phyloP scores from a whole-genome alignment of 2,113 vertebrate species.

The Ifrita kowaldi region DNA sequence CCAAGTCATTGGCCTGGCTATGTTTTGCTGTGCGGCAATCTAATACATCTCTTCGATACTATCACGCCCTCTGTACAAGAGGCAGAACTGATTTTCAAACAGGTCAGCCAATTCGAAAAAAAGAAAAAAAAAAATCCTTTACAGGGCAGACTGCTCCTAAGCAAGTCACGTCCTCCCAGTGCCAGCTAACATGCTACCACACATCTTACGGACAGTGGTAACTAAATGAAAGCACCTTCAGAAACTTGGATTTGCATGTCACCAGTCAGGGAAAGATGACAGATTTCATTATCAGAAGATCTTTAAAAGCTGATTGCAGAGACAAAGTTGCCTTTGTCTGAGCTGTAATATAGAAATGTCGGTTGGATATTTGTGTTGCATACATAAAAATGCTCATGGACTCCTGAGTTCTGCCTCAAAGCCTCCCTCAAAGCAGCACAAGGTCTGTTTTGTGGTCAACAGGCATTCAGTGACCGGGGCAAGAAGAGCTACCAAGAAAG shows the following conservation, averaged over 20 bases:
- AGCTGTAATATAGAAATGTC: neutral
- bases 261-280: neutral
- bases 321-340: neutral
- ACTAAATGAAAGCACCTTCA: neutral
- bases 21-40: neutral
- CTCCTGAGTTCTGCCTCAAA: neutral
- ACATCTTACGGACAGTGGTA: neutral
- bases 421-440: neutral
- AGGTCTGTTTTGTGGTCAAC: neutral
- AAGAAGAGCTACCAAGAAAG: neutral
- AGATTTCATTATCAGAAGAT: neutral
- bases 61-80: neutral
- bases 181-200: neutral
- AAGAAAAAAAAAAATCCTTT: neutral
- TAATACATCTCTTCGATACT: slow-evolving; percentile 7
- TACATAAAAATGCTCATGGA: neutral
- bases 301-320: neutral
- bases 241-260: neutral
- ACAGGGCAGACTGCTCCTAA: neutral
- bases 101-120: neutral
- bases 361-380: neutral
- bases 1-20: neutral
- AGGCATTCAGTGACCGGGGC: neutral
- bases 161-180: neutral
- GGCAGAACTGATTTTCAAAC: neutral